Base-by-base conservation (phyloP, 2,113 vertebrate species). In the Hydrochoerus hydrochaeris region DNA sequence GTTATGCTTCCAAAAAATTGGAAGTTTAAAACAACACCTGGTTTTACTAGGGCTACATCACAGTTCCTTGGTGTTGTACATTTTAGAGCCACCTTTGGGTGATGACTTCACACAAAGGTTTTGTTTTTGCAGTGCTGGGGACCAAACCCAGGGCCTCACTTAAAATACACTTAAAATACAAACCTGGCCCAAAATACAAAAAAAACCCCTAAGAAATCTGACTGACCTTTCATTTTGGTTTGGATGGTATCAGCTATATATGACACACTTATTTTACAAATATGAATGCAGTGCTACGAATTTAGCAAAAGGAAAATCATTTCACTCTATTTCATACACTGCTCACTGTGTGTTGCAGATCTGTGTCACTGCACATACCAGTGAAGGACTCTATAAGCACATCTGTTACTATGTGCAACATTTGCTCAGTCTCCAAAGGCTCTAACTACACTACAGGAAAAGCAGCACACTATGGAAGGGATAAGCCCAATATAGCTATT, bases 241-340 rank as follows among this genome's bases (percentile, higher is more conserved):
- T 67, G 3, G 58, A 44, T 3, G 4, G 1, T 5, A 1, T 38
- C 11, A 13, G 54, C 14, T 16, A 7, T 6, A 1, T 2, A 5
- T 2, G 1, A 1, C 22, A 52, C 1, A 2, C 2, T 1, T 14
- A 5, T 32, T 32, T 81, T 2, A 26, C 5, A 22, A 5, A 32
- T 3, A 54, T 28, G 54, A 26, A 26, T 4, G 58, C n/a, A 30
- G 3, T 11, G 17, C 1, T 24, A 9, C 2, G 9, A 3, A 10
- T 22, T 12, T 41, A 62, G n/a, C 44, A 54, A 46, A 24, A 38
- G 41, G 35, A 75, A 77, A 71, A 19, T 71, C 69, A 22, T 22
- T n/a, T 38, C 19, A 41, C 69, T 71, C 69, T 0, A 2, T 8
- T 20, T 4, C 5, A 32, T 28, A 54, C 14, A 12, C 28, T 54